Evolutionary conservation across 2,888 invertebrate genomes (phyloP).

Genomic region (Epistrophe eligans): DNA sequence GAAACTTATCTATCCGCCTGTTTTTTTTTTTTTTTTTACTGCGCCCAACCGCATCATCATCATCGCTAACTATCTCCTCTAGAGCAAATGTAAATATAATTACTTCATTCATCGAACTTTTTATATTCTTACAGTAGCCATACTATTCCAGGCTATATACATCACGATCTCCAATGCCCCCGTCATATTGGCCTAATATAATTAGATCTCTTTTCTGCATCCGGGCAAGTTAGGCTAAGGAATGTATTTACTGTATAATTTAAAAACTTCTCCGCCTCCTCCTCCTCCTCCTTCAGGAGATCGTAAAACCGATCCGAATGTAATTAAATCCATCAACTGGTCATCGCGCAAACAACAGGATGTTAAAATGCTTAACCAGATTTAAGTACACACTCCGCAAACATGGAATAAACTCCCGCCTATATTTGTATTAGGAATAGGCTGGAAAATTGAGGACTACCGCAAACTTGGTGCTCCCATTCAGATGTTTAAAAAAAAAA

Average conservation of each 20-base stretch:
- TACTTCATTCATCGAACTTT: background rate
- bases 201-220: conserved; percentile 33
- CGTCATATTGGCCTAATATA: conserved; percentile 1
- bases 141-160: background rate
- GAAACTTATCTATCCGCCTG: background rate
- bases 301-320: conserved; percentile 53
- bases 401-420: background rate
- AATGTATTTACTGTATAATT: background rate
- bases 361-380: conserved; percentile 24
- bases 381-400: background rate
- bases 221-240: background rate
- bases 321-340: conserved; percentile 64
- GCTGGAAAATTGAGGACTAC: conserved; percentile 28
- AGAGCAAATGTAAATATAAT: conserved; percentile 8
- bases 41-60: too few relatives aligned
- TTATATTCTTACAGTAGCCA: conserved; percentile 5
- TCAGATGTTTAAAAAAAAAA: conserved; percentile 9
- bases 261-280: background rate
- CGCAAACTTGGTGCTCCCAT: conserved; percentile 3
- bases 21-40: background rate
- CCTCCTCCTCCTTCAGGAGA: background rate
- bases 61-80: background rate
- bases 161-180: background rate
- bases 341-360: conserved; percentile 22
- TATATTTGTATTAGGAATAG: background rate